Evolutionary conservation across 64 coral and sea anemone species (phyloP), one percentile per base, ranked within the genome.

Genomic region (Pocillopora damicornis): DNA sequence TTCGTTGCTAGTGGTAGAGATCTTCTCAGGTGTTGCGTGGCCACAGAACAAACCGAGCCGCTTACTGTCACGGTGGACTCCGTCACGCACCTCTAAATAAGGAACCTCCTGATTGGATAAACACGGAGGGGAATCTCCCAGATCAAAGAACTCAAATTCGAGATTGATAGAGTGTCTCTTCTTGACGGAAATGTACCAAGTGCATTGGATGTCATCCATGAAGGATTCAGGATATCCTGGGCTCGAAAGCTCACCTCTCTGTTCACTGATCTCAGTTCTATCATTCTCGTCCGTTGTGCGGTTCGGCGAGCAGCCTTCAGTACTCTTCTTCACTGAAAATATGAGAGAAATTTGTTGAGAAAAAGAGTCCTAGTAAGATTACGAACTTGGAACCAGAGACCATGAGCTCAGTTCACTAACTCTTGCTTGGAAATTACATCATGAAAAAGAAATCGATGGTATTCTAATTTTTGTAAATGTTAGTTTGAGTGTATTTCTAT

Each of bases 81-180:
- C 89, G 71, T 90, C 89, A 74, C 80, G 89, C 71, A 90, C 80
- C 75, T 90, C 79, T 9, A 90, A 3, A 38, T 63, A 84, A 58
- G 34, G 76, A 22, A 11, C 42, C 10, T 62, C 25, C 42, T 76
- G 56, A n/a, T 11, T 75, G 23, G 20, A 26, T 13, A 71, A 84
- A 73, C 89, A 90, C 17, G 80, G 34, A 11, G 2, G 15, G 1
- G 37, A 20, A 8, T 66, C 56, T 76, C 89, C 80, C 15, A 90
- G 37, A 25, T 90, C 89, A 62, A 90, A 90, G 68, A 66, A 76
- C 30, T 67, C 60, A 30, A 90, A 90, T 75, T 90, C 34, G 20
- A 90, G 73, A 22, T 81, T 63, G 30, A 90, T 75, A 9, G 74
- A 73, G 30, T 84, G 60, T 20, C 60, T 82, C 72, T 25, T 80